Percentiles rank a stretch among this genome's conserved stretches.
Evolutionary conservation across 2,888 invertebrate species (phyloP).

Genomic region (Hirtodrosophila histrioides): DNA sequence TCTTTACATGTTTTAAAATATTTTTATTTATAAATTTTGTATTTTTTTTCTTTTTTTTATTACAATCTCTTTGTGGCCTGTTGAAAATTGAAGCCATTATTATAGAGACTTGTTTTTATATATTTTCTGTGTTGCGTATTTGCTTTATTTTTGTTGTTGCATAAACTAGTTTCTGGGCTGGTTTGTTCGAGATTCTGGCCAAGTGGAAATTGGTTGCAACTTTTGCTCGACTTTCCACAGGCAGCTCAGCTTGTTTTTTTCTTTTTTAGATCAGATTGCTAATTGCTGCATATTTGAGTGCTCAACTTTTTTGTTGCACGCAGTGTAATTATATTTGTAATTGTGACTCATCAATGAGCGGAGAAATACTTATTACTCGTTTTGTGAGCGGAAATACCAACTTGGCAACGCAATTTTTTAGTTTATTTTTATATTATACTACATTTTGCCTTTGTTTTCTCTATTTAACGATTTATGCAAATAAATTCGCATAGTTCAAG

Average conservation of each 20-base stretch:
- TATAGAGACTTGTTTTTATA: slow-evolving; percentile 45
- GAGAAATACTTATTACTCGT: slow-evolving; percentile 37
- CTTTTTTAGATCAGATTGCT: slow-evolving; percentile 19
- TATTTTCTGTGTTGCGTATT: slow-evolving; percentile 36
- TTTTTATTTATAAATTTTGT: slow-evolving; percentile 10
- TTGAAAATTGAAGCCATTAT: slow-evolving; percentile 75
- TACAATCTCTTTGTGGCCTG: slow-evolving; percentile 72
- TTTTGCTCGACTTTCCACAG: slow-evolving; percentile 50
- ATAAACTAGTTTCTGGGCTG: slow-evolving; percentile 69
- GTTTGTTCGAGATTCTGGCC: slow-evolving; percentile 58
- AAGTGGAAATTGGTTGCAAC: slow-evolving; percentile 53
- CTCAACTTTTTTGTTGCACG: slow-evolving; percentile 36
- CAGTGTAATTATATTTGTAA: slow-evolving; percentile 27
- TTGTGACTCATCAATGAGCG: slow-evolving; percentile 33
- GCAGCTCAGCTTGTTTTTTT: slow-evolving; percentile 14
- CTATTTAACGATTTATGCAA: slow-evolving; percentile 38
- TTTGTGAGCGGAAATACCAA: slow-evolving; percentile 46
- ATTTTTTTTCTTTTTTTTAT: slow-evolving; percentile 60
- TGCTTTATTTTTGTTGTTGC: slow-evolving; percentile 26
- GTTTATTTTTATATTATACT: too few relatives aligned
- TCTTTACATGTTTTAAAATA: not conserved
- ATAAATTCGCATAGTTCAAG: slow-evolving; percentile 39
- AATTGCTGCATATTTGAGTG: slow-evolving; percentile 25
- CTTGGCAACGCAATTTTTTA: slow-evolving; percentile 17
- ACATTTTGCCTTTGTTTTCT: slow-evolving; percentile 11